Evolutionary conservation across 2,113 vertebrate genomes (phyloP).

Genomic region (Cinclus mexicanus): DNA sequence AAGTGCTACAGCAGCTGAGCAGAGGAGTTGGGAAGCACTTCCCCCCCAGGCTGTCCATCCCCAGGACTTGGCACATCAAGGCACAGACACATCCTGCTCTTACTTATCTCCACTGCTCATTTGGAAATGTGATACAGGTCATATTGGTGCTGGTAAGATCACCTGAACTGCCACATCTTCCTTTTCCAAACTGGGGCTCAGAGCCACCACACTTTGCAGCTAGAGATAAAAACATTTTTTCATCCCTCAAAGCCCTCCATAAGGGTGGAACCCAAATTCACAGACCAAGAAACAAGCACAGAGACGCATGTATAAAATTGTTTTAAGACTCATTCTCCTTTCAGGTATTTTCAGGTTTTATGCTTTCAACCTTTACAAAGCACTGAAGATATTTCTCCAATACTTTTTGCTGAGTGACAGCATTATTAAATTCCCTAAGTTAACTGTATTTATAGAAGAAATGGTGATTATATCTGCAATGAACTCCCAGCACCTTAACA

Average conservation of each 20-base stretch:
- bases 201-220: background rate
- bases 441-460: background rate
- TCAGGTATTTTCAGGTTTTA: background rate
- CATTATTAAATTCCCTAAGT: background rate
- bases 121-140: background rate
- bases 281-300: background rate
- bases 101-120: background rate
- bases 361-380: background rate
- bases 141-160: background rate
- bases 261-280: background rate
- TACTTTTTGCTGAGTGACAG: background rate
- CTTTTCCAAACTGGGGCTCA: background rate
- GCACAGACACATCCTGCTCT: background rate
- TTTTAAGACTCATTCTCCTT: background rate
- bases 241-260: background rate
- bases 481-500: background rate
- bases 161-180: background rate
- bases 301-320: background rate
- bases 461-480: background rate
- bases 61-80: accelerated
- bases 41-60: background rate
- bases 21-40: accelerated
- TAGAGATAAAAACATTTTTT: background rate
- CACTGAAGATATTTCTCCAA: background rate
- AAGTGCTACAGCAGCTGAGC: background rate